These are phyloP conservation scores for Hirtodrosophila trivittata DNA, from an alignment of 2,888 invertebrate genomes.

Conservation along the genomic window DNA sequence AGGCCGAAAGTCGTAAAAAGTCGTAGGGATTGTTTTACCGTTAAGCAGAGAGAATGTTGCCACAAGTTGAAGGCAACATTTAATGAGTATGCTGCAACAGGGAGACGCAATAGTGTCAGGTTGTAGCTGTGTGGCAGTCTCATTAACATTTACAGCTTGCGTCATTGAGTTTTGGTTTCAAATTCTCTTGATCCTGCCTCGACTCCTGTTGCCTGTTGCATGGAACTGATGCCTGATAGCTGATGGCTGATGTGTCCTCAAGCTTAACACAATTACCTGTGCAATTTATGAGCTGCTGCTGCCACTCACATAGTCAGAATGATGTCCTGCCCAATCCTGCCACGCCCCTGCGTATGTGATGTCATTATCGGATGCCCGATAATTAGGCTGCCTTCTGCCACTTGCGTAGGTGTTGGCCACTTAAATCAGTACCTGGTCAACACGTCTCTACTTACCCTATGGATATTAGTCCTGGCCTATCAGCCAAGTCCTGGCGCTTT, in stretches of 20 bases:
- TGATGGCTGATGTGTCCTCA: conserved; percentile 19
- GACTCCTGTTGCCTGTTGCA: background rate
- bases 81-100: conserved; percentile 38
- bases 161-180: conserved; percentile 54
- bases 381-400: conserved; percentile 37
- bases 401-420: background rate
- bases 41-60: conserved; percentile 4
- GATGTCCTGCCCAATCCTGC: conserved; percentile 21
- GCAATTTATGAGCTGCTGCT: conserved; percentile 39
- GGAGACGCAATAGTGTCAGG: background rate
- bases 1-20: conserved; percentile 6
- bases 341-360: conserved; percentile 20
- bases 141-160: conserved; percentile 64
- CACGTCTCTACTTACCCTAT: conserved; percentile 1
- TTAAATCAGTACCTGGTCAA: conserved; percentile 30
- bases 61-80: conserved; percentile 31
- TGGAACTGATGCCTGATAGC: conserved; percentile 52
- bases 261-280: conserved; percentile 15
- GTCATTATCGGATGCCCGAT: conserved; percentile 40
- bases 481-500: background rate
- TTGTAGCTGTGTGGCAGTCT: conserved; percentile 24
- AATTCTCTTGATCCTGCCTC: conserved; percentile 19
- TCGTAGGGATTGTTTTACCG: conserved; percentile 32
- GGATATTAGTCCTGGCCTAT: background rate
- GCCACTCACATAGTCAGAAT: conserved; percentile 47